Conservation (phyloP, 2,113 vertebrate genomes). For the Grammatotria lemairii region DNA sequence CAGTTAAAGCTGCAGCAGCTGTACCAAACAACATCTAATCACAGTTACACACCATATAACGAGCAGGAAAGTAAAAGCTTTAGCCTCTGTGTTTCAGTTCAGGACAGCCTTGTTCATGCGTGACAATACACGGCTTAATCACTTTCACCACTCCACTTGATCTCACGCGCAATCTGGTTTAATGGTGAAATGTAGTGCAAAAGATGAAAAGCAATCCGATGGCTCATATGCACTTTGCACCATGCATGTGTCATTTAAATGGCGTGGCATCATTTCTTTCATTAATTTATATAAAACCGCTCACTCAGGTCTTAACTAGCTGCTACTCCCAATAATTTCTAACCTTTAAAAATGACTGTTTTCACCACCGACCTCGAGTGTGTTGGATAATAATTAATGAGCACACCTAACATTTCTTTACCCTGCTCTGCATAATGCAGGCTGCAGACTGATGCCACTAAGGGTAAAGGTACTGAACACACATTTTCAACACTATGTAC, state of each 20-base stretch:
- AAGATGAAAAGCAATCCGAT: neutral
- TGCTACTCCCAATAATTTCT: neutral
- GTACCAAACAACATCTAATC: conserved; percentile 24
- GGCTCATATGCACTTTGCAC: neutral
- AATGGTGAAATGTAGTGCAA: neutral
- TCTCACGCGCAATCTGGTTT: neutral
- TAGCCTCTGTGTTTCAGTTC: neutral
- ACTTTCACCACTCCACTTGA: neutral
- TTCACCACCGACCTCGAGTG: neutral
- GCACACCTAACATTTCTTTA: neutral
- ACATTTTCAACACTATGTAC: neutral
- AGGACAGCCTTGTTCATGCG: neutral
- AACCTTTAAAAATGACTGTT: neutral
- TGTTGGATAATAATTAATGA: neutral
- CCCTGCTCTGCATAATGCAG: neutral
- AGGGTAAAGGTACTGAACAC: neutral
- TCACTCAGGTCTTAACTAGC: neutral
- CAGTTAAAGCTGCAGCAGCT: conserved; percentile 5
- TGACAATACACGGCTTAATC: neutral
- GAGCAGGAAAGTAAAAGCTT: neutral
- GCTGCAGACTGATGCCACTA: neutral
- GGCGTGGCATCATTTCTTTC: neutral
- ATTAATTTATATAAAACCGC: neutral
- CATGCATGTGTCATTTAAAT: neutral
- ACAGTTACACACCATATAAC: conserved; percentile 13